phyloP scores from a whole-genome alignment of 2,888 invertebrate species.

The Cloeon dipterum region DNA sequence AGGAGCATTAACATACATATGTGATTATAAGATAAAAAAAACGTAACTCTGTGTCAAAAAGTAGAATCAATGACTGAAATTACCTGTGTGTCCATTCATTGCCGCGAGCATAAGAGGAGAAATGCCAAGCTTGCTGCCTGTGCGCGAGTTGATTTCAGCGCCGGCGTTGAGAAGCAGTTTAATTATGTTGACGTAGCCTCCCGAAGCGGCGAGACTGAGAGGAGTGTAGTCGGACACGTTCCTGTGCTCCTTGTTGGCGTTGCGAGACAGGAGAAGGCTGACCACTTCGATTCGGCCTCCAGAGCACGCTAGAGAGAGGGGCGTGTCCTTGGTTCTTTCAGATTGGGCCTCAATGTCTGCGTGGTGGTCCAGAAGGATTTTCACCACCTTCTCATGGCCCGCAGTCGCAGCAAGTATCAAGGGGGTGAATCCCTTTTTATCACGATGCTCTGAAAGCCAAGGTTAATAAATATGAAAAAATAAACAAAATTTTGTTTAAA shows the following conservation, averaged over 20 bases:
- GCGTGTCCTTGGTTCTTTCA: constrained; percentile 96
- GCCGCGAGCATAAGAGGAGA: constrained; percentile 97
- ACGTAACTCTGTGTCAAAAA: not conserved
- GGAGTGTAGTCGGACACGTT: constrained; percentile 99
- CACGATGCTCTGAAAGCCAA: constrained; percentile 54
- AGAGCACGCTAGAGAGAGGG: constrained; percentile 88
- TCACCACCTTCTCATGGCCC: constrained; percentile 79
- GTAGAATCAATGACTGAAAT: constrained; percentile 6
- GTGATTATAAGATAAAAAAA: not conserved
- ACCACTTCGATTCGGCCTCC: constrained; percentile 94
- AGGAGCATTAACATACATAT: not conserved
- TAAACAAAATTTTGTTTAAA: not conserved
- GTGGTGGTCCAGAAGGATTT: constrained; percentile 74
- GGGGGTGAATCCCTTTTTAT: constrained; percentile 97
- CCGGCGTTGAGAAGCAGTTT: constrained; percentile 78
- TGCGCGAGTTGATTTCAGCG: constrained; percentile 95
- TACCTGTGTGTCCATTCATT: constrained; percentile 85
- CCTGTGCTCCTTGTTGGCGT: constrained; percentile 92
- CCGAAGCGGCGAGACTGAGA: constrained; percentile 92
- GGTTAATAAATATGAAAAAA: not conserved
- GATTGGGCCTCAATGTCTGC: constrained; percentile 99
- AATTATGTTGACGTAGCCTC: constrained; percentile 96
- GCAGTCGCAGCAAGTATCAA: constrained; percentile 93
- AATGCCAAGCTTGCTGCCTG: constrained; percentile 91
- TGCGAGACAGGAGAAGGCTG: constrained; percentile 64